These are phyloP conservation scores for Leiothrix lutea DNA, from an alignment of 2,113 vertebrate species.

Conservation along the genomic window DNA sequence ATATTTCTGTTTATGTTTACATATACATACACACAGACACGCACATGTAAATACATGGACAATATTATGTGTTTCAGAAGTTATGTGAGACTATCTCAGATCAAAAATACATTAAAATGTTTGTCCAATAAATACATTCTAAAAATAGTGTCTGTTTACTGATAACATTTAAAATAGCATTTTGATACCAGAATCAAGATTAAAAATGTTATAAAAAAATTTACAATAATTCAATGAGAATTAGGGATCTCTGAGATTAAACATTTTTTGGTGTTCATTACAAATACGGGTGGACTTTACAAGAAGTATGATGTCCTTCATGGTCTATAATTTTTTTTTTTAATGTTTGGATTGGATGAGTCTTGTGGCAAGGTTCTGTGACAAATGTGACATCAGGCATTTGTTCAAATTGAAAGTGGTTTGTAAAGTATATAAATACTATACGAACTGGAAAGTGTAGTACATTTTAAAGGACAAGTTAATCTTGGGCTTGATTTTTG, in stretches of 20 bases:
- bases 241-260: neutral
- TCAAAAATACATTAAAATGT: neutral
- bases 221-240: neutral
- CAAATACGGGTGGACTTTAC: neutral
- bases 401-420: neutral
- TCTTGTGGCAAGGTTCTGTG: neutral
- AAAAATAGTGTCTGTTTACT: neutral
- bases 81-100: neutral
- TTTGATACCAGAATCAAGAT: neutral
- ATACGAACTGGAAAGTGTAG: neutral
- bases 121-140: neutral
- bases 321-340: neutral
- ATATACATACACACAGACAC: too few species aligned
- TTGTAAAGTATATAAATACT: neutral
- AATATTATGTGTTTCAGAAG: neutral
- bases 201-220: neutral
- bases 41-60: fast-evolving
- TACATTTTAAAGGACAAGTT: neutral
- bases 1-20: neutral
- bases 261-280: neutral
- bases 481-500: neutral
- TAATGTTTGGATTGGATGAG: neutral
- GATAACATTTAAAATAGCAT: neutral
- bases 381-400: neutral
- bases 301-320: neutral